These are phyloP conservation scores for Trogon surrucura DNA, from an alignment of 2,113 vertebrate genomes.

Conservation along the genomic window DNA sequence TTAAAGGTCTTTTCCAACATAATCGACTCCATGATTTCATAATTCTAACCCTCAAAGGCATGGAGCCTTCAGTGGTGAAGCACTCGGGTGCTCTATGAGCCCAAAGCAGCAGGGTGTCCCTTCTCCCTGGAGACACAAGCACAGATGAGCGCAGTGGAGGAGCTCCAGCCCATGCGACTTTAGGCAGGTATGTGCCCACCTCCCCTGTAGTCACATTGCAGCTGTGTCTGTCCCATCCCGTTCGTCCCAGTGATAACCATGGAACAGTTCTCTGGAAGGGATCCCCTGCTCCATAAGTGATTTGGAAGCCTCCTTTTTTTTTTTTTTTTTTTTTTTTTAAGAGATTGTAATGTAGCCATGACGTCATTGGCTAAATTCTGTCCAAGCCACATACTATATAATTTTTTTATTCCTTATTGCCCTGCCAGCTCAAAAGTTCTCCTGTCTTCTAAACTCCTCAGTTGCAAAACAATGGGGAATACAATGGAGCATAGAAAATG, in stretches of 20 bases:
- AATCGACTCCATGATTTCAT: too few species aligned
- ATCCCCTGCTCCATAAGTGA: neutral
- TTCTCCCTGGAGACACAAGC: neutral
- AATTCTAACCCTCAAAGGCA: neutral
- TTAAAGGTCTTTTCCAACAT: too few species aligned
- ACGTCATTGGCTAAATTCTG: neutral
- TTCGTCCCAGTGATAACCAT: neutral
- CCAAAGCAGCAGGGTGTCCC: neutral
- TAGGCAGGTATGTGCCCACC: neutral
- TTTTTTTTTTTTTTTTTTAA: neutral
- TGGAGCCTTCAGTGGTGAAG: neutral
- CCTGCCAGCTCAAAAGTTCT: neutral
- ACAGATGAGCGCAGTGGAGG: neutral
- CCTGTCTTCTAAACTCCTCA: neutral
- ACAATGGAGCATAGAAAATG: neutral
- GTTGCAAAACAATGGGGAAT: neutral
- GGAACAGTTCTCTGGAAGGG: neutral
- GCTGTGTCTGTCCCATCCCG: accelerated
- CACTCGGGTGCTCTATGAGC: neutral
- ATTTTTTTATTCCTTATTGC: neutral
- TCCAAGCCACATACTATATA: neutral
- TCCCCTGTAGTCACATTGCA: accelerated
- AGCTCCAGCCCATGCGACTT: neutral
- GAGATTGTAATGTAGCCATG: neutral
- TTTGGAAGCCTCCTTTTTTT: neutral